A percentile compares a stretch with the other conserved stretches of the same genome.
phyloP scores from a whole-genome alignment of 2,113 vertebrate genomes.

The Semicossyphus pulcher region DNA sequence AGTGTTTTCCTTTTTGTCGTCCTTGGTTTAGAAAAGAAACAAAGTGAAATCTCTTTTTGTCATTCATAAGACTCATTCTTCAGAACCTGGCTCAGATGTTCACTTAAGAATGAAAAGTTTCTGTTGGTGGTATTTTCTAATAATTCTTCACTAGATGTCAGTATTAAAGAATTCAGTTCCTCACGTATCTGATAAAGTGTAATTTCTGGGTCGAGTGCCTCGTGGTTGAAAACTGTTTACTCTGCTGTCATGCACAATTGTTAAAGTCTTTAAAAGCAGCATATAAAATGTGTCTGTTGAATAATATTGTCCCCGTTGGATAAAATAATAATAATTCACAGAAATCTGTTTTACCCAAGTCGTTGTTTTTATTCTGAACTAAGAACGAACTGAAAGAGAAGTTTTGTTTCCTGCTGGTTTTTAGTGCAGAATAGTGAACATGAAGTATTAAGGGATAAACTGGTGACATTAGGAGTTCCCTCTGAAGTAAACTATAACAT shows the following conservation, averaged over 20 bases:
- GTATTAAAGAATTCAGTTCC: slow-evolving; percentile 30
- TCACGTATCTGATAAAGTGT: too few species aligned
- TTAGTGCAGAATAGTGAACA: too few species aligned
- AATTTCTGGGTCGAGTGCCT: too few species aligned
- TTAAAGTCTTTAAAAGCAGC: neutral
- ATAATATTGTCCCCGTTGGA: neutral
- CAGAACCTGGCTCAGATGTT: neutral
- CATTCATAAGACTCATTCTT: neutral
- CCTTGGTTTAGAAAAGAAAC: neutral
- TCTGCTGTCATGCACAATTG: slow-evolving; percentile 7
- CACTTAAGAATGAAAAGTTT: neutral
- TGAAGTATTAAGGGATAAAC: too few species aligned
- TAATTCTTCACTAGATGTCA: neutral
- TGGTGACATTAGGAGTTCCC: too few species aligned
- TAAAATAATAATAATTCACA: too few species aligned
- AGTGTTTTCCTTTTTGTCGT: neutral
- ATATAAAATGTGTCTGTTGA: neutral
- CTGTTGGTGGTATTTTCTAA: neutral
- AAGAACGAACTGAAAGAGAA: too few species aligned
- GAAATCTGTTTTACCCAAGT: too few species aligned
- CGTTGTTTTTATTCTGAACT: too few species aligned
- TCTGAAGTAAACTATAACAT: too few species aligned
- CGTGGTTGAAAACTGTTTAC: neutral
- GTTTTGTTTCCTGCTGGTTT: too few species aligned
- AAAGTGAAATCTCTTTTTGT: neutral